Evolutionary conservation across 2,888 invertebrate genomes (phyloP).

Genomic region (Drosophila phalerata): DNA sequence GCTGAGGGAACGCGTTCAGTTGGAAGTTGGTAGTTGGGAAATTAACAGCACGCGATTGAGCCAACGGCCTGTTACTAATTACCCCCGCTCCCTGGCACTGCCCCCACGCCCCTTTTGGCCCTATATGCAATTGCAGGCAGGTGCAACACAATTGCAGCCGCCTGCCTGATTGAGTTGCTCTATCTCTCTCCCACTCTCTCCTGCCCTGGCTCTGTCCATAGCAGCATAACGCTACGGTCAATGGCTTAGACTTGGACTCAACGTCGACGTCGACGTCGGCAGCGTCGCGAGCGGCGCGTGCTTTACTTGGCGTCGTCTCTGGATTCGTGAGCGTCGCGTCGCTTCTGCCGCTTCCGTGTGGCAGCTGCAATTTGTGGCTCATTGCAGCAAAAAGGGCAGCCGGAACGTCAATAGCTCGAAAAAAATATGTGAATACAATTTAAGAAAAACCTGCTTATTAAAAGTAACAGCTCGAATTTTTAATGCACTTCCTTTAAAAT

Average conservation of each 20-base stretch:
- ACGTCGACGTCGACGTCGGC: conserved; percentile 14
- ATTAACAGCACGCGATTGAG: conserved; percentile 77
- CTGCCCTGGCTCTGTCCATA: conserved; percentile 2
- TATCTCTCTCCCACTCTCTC: conserved; percentile 1
- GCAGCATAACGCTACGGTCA: conserved; percentile 64
- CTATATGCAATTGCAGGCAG: conserved; percentile 63
- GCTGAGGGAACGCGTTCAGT: conserved; percentile 56
- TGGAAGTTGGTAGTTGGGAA: conserved; percentile 56
- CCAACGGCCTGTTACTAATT: conserved; percentile 77
- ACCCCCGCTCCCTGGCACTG: conserved; percentile 33
- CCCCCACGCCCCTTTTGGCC: conserved; percentile 26
- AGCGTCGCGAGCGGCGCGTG: conserved; percentile 74
- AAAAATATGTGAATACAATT: conserved; percentile 46
- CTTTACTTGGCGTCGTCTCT: conserved; percentile 56
- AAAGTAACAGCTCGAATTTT: not conserved
- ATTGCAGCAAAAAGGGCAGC: conserved; percentile 62
- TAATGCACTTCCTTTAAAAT: conserved; percentile 12
- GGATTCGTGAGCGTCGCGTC: conserved; percentile 57
- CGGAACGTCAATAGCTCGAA: conserved; percentile 60
- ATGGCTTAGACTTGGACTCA: conserved; percentile 48
- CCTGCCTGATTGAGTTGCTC: conserved; percentile 72
- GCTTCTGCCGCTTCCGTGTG: conserved; percentile 71
- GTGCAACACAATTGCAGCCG: conserved; percentile 60
- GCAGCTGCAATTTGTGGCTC: conserved; percentile 77
- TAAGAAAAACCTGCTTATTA: conserved; percentile 21